Evolutionary conservation across 2,888 invertebrate genomes (phyloP).

Genomic region (Spicauda simplicius): DNA sequence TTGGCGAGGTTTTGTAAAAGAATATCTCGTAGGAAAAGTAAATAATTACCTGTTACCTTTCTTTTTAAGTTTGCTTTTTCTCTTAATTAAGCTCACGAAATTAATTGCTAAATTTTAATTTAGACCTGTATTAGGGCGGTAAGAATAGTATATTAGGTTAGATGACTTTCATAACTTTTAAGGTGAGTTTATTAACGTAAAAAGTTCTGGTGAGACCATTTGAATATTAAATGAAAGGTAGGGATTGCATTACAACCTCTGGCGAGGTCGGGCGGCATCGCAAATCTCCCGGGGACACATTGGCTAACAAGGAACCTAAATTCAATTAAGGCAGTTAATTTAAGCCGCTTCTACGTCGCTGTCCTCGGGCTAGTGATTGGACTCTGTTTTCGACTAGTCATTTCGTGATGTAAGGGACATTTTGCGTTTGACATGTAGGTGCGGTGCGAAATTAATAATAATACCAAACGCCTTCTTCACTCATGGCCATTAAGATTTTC

Average conservation of each 20-base stretch:
- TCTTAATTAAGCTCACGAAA: too few species aligned
- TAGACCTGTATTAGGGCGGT: too few species aligned
- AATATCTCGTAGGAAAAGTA: too few species aligned
- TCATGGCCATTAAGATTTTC: too few species aligned
- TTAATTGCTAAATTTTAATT: too few species aligned
- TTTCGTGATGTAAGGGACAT: slow-evolving; percentile 21
- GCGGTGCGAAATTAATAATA: neutral
- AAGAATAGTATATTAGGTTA: too few species aligned
- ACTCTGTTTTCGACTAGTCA: slow-evolving; percentile 52
- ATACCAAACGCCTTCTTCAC: too few species aligned
- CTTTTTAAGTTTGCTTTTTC: too few species aligned
- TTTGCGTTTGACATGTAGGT: neutral
- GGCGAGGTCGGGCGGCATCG: slow-evolving; percentile 33
- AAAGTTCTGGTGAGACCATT: neutral
- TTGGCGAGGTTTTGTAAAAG: too few species aligned
- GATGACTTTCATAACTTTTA: too few species aligned
- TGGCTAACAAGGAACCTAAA: slow-evolving; percentile 81
- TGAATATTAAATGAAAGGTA: slow-evolving; percentile 41
- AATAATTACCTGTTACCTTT: too few species aligned
- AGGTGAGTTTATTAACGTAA: too few species aligned
- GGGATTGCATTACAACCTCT: slow-evolving; percentile 35
- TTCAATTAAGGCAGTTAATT: slow-evolving; percentile 85
- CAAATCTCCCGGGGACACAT: slow-evolving; percentile 61
- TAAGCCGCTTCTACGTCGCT: slow-evolving; percentile 77
- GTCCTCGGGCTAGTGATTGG: slow-evolving; percentile 67